Evolutionary conservation across 2,888 invertebrate species (phyloP).

Genomic region (Leptodirus hochenwartii): DNA sequence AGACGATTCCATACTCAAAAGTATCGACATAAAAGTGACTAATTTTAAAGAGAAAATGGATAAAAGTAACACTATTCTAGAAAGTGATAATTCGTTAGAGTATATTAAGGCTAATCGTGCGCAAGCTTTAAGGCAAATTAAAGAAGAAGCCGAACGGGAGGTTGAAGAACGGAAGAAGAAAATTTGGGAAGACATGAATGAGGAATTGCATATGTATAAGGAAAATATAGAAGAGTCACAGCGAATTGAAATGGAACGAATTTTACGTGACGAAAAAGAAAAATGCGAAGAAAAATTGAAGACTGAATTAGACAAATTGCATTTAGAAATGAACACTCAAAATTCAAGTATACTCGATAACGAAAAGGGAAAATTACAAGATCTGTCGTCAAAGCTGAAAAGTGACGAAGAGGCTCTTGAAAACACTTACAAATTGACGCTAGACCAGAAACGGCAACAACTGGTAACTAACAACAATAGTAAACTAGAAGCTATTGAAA

Average conservation of each 20-base stretch:
- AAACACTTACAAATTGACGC: no score
- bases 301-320: slow-evolving; percentile 29
- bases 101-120: slow-evolving; percentile 10
- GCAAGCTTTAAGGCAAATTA: slow-evolving; percentile 9
- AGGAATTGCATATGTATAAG: slow-evolving; percentile 25
- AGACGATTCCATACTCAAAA: slow-evolving; percentile 31
- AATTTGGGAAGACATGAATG: slow-evolving; percentile 23
- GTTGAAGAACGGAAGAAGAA: slow-evolving; percentile 24
- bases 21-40: slow-evolving; percentile 16
- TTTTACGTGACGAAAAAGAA: slow-evolving; percentile 25
- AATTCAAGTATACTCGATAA: slow-evolving; percentile 21
- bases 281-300: slow-evolving; percentile 22
- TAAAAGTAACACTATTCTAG: slow-evolving; percentile 8
- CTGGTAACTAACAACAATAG: slow-evolving; percentile 32
- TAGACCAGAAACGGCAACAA: slow-evolving; percentile 24
- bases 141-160: slow-evolving; percentile 29
- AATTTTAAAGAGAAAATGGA: slow-evolving; percentile 12
- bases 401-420: slow-evolving; percentile 17
- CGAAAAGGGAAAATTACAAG: slow-evolving; percentile 15
- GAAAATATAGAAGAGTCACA: slow-evolving; percentile 24
- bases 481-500: slow-evolving; percentile 33
- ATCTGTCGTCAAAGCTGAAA: slow-evolving; percentile 25
- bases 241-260: slow-evolving; percentile 32
- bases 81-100: slow-evolving; percentile 13
- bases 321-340: slow-evolving; percentile 30